Evolutionary conservation across 2,888 invertebrate species (phyloP).

Genomic region (Dexiosoma caninum): DNA sequence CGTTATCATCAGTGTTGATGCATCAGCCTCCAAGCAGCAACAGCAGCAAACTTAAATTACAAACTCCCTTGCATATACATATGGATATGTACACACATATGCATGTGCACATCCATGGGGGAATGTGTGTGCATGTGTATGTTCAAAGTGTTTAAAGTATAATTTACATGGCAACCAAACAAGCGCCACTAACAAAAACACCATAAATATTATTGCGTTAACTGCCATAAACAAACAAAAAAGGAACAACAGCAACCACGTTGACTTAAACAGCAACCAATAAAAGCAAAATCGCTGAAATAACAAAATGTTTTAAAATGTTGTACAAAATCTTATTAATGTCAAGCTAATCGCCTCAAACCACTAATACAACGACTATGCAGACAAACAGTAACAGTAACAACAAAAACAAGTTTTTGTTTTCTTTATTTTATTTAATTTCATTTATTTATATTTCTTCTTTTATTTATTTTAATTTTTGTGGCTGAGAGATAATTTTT

Average conservation of each 20-base stretch:
- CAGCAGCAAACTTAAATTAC: conserved; percentile 36
- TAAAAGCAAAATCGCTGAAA: conserved; percentile 48
- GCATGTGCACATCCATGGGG: not conserved
- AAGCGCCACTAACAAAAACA: conserved; percentile 70
- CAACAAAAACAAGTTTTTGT: conserved; percentile 26
- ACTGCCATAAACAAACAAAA: conserved; percentile 19
- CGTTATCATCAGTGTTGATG: conserved; percentile 61
- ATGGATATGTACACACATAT: not conserved
- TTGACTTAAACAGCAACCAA: conserved; percentile 38
- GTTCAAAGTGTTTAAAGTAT: conserved; percentile 66
- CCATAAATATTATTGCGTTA: conserved; percentile 62
- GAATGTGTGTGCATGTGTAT: conserved; percentile 1
- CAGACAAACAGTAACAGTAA: not conserved
- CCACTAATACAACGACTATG: conserved; percentile 31
- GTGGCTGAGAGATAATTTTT: conserved; percentile 39
- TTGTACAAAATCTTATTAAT: conserved; percentile 63
- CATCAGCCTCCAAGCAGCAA: conserved; percentile 62
- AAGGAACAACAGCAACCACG: conserved; percentile 12
- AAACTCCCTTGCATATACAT: too few relatives aligned
- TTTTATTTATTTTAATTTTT: too few relatives aligned
- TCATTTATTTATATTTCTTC: not conserved
- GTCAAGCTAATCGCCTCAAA: conserved; percentile 57
- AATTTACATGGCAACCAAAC: conserved; percentile 74
- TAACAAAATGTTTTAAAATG: conserved; percentile 64
- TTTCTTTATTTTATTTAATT: not conserved